Evolutionary conservation across 2,888 invertebrate genomes (phyloP), one percentile per base, ranked within the genome.

Genomic region (Sarcophaga variegata): DNA sequence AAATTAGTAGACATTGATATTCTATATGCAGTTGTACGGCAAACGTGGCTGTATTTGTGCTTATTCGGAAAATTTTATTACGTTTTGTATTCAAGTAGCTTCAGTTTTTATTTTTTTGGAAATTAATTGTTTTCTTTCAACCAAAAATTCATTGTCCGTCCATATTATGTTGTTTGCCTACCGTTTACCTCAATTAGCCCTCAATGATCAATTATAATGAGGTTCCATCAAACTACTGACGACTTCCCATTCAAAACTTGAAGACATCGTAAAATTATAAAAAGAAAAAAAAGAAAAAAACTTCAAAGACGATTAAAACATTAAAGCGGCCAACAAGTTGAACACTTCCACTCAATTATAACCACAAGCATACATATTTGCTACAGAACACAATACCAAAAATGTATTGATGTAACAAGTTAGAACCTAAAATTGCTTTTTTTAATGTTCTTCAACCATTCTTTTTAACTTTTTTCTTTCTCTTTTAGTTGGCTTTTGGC

Each of bases 401-500:
- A 4, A 17, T 62, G 47, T 59, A 37, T 20, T 37, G 37, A 22
- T 37, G 11, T 74, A 74, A 62, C 45, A 27, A 64, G 63, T 70
- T 71, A 17, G 60, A 76, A 66, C 14, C 72, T 72, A 49, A 20
- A 77, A 83, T 64, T 77, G 66, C 20, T 66, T 45, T 64, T 20
- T 10, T 8, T 37, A 70, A 64, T 37, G 8, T 37, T 37, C 37
- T 37, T 37, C 37, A 2, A 10, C 2, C 37, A 37, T 76, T 82
- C 70, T 64, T 64, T 27, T 64, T 22, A n/a, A 14, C 11, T 69
- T 22, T 49, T 69, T 27, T 71, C 8, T 2, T 71, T 82, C 60
- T 77, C 59, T 82, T 47, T 71, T 60, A 64, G 63, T 76, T 71
- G 82, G 76, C 82, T 77, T 70, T 71, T 63, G 71, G 82, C 76